Evolutionary conservation across 2,888 invertebrate species (phyloP).

Genomic region (Drosophila pseudotakahashii): DNA sequence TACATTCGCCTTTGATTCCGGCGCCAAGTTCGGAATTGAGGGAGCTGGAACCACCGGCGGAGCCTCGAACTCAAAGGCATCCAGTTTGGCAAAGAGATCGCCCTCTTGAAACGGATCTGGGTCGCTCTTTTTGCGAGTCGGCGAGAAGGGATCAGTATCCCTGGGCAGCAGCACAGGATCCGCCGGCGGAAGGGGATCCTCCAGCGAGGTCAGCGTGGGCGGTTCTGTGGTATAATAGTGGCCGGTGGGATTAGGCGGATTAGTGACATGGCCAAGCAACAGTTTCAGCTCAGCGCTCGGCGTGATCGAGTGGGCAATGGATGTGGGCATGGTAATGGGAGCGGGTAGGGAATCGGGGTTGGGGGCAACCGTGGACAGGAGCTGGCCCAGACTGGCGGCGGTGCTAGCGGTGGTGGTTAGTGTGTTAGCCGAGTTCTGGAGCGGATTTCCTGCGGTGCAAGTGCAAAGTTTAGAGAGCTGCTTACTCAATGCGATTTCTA

Average conservation of each 20-base stretch:
- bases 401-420: slow-evolving; percentile 64
- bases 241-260: slow-evolving; percentile 72
- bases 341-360: slow-evolving; percentile 26
- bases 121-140: slow-evolving; percentile 85
- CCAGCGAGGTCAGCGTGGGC: slow-evolving; percentile 28
- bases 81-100: slow-evolving; percentile 84
- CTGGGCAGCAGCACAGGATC: slow-evolving; percentile 84
- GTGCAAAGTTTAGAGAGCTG: slow-evolving; percentile 73
- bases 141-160: slow-evolving; percentile 84
- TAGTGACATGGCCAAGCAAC: slow-evolving; percentile 63
- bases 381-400: slow-evolving; percentile 44
- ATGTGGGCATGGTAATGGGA: slow-evolving; percentile 25
- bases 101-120: slow-evolving; percentile 90
- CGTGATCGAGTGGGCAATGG: slow-evolving; percentile 42
- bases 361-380: slow-evolving; percentile 33
- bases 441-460: slow-evolving; percentile 64
- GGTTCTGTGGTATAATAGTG: slow-evolving; percentile 80
- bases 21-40: neutral
- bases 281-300: slow-evolving; percentile 68
- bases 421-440: slow-evolving; percentile 60
- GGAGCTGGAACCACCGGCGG: slow-evolving; percentile 54
- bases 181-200: slow-evolving; percentile 59
- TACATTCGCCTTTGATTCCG: slow-evolving; percentile 72
- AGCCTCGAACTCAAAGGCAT: slow-evolving; percentile 84
- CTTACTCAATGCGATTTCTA: slow-evolving; percentile 22